phyloP scores from a whole-genome alignment of 2,888 invertebrate species.

The Tenthredo amoena region DNA sequence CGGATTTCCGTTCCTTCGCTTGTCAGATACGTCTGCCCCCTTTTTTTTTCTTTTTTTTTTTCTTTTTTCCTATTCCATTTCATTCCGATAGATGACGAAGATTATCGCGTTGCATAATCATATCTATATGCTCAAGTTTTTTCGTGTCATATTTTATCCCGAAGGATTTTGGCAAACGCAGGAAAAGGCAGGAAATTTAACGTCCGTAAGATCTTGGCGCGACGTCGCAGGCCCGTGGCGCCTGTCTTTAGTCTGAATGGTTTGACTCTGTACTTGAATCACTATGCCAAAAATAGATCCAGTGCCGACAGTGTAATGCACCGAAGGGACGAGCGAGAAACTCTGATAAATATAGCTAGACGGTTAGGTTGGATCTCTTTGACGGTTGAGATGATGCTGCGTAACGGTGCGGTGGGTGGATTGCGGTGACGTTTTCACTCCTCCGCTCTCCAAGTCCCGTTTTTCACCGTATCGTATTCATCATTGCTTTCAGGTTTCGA shows the following conservation, averaged over 20 bases:
- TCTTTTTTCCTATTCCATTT: neutral
- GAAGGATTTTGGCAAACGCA: neutral
- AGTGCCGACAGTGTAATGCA: conserved; percentile 59
- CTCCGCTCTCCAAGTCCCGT: neutral
- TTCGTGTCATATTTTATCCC: neutral
- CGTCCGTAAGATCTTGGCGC: conserved; percentile 27
- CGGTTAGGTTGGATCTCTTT: neutral
- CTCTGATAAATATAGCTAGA: conserved; percentile 32
- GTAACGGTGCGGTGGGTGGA: neutral
- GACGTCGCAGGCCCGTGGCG: conserved; percentile 26
- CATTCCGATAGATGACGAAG: neutral
- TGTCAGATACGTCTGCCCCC: neutral
- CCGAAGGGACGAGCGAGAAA: conserved; percentile 41
- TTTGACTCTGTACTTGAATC: conserved; percentile 65
- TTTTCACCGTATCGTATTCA: neutral
- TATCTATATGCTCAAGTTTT: neutral
- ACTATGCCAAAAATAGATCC: conserved; percentile 66
- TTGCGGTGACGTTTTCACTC: conserved; percentile 3
- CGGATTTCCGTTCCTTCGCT: conserved; percentile 10
- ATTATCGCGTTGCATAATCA: neutral
- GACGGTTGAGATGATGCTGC: conserved; percentile 18
- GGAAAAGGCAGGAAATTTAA: neutral
- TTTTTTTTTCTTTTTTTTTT: too few species aligned
- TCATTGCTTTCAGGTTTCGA: neutral
- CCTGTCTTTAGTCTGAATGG: conserved; percentile 62